These are phyloP conservation scores for Pseudochirops cupreus DNA, from an alignment of 2,797 vertebrate genomes.

Conservation along the genomic window DNA sequence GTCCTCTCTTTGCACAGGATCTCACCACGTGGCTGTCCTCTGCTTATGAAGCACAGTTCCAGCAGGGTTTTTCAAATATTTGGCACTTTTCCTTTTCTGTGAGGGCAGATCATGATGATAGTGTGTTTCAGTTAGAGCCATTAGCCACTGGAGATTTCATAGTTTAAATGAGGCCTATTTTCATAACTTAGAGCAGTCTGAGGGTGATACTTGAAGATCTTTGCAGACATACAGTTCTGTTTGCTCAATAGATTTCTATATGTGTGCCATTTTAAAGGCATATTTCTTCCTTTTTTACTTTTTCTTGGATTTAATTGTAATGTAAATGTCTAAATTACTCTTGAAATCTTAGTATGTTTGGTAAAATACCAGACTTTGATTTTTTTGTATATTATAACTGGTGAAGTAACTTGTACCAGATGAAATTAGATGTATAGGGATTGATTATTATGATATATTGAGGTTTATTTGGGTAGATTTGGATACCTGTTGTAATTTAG, in stretches of 20 bases:
- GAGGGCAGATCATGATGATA: slow-evolving; percentile 2
- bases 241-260: neutral
- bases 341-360: slow-evolving; percentile 52
- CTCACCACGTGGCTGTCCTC: neutral
- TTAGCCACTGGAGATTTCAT: slow-evolving; percentile 18
- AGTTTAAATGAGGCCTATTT: slow-evolving; percentile 24
- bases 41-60: neutral
- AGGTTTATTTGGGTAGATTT: slow-evolving; percentile 47
- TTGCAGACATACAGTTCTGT: slow-evolving; percentile 17
- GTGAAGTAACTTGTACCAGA: slow-evolving; percentile 44
- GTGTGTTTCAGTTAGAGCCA: slow-evolving; percentile 3
- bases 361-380: slow-evolving; percentile 38
- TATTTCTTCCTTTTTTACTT: slow-evolving; percentile 44
- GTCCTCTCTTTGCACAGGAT: neutral
- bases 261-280: slow-evolving; percentile 37
- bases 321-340: slow-evolving; percentile 47
- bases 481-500: slow-evolving; percentile 32
- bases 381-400: neutral
- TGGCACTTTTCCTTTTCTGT: neutral
- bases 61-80: neutral
- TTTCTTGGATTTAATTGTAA: slow-evolving; percentile 50
- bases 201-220: slow-evolving; percentile 31
- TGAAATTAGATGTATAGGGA: slow-evolving; percentile 25
- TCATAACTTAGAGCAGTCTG: slow-evolving; percentile 36
- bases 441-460: slow-evolving; percentile 12